Base-by-base conservation (phyloP, 2,888 invertebrate species). In the Andrena chrysosceles region DNA sequence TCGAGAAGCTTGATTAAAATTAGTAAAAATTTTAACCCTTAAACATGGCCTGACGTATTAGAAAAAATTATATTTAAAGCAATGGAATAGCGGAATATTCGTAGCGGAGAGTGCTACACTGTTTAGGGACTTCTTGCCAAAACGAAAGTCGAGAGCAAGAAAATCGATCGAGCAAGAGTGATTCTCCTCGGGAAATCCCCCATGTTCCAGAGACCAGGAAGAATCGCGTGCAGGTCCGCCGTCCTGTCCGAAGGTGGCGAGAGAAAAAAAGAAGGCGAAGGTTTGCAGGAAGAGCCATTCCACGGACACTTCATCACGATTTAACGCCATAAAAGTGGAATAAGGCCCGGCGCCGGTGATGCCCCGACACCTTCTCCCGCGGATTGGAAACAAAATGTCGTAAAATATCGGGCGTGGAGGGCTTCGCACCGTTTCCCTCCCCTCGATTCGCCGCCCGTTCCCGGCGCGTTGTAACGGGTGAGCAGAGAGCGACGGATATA, bases 381-480 rank as follows among this genome's bases (percentile, higher is more conserved):
- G 90, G 90, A 91, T 92, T 91, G 90, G 91, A 92, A 91, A 92
- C 92, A 92, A 92, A 91, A 92, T 92, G 91, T 91, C 92, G 87
- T 92, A 91, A 92, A 92, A 91, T 92, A 92, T 91, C 83, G 89
- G 68, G 60, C 26, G n/a, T 4, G 29, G n/a, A 7, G 31, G 13
- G 16, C n/a, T 31, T 8, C 16, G 26, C 13, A 0, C 7, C 42
- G 26, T 4, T 33, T 81, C 64, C 66, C 31, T 60, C 60, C 23
- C 54, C 68, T 20, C 20, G 77, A 42, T 70, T 52, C 60, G 52
- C 56, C 42, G 16, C 31, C 35, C 20, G 20, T 77, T 64, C 70
- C 60, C 64, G 20, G n/a, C 69, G 35, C 26, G 54, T 42, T 70
- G 69, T 75, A 66, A 52, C 69, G 63, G 78, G 29, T 81, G 85